These are phyloP conservation scores for Pseudomyrmex flavicornis DNA, from an alignment of 1,140 invertebrate genomes.

Conservation along the genomic window DNA sequence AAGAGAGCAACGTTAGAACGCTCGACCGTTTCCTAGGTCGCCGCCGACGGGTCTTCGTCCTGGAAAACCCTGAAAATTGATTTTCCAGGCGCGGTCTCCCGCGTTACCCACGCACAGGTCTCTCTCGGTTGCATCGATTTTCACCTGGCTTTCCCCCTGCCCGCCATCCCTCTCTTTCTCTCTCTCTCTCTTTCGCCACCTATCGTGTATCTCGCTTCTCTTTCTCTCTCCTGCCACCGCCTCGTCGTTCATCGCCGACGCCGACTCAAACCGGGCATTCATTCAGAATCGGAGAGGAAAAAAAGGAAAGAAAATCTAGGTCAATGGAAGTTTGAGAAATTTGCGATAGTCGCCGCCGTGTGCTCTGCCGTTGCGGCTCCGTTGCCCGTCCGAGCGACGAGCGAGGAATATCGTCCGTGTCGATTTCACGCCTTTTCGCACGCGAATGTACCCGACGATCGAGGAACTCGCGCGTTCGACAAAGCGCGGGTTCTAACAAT, in stretches of 20 bases:
- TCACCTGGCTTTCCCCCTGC: constrained; percentile 70
- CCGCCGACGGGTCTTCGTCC: constrained; percentile 71
- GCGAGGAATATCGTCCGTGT: constrained; percentile 44
- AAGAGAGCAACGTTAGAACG: constrained; percentile 51
- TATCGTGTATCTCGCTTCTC: constrained; percentile 34
- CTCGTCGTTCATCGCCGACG: constrained; percentile 48
- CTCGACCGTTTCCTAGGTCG: constrained; percentile 68
- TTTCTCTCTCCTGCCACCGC: constrained; percentile 33
- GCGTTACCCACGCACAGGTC: constrained; percentile 73
- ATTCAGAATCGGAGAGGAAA: constrained; percentile 67
- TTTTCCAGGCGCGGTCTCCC: constrained; percentile 81
- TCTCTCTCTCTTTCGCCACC: constrained; percentile 47
- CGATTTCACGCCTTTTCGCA: constrained; percentile 41
- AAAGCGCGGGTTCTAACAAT: constrained; percentile 33
- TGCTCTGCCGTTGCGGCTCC: constrained; percentile 13
- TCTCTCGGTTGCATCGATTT: constrained; percentile 77
- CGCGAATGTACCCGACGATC: constrained; percentile 33
- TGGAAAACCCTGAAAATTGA: constrained; percentile 81
- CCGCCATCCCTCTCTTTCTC: constrained; percentile 54
- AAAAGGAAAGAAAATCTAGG: constrained; percentile 66
- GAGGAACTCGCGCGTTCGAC: constrained; percentile 25
- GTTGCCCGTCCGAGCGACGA: constrained; percentile 18
- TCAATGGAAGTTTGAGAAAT: constrained; percentile 66
- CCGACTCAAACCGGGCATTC: constrained; percentile 67
- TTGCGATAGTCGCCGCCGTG: constrained; percentile 30